These are phyloP conservation scores for Achatina immaculata DNA, from an alignment of 1,140 invertebrate species.

Conservation along the genomic window DNA sequence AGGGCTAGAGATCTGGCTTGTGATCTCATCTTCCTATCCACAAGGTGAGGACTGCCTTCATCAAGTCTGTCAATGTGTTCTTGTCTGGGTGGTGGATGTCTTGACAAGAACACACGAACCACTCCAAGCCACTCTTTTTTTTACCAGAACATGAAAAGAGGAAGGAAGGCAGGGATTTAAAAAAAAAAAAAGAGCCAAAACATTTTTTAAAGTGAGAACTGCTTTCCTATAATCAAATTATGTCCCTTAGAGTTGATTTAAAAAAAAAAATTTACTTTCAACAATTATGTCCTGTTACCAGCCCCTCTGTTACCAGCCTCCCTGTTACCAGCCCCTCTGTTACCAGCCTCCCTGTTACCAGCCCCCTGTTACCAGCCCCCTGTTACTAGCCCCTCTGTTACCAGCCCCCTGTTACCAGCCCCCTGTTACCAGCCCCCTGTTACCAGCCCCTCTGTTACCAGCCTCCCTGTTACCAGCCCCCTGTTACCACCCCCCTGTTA, in stretches of 20 bases:
- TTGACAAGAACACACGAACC: slow-evolving; percentile 43
- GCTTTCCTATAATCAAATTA: background rate
- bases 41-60: slow-evolving; percentile 37
- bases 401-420: too few relatives aligned
- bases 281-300: too few relatives aligned
- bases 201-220: too few relatives aligned
- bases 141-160: background rate
- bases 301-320: too few relatives aligned
- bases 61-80: slow-evolving; percentile 48
- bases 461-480: too few relatives aligned
- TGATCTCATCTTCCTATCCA: slow-evolving; percentile 38
- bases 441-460: too few relatives aligned
- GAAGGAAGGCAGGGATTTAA: background rate
- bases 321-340: too few relatives aligned
- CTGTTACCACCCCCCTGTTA: too few relatives aligned
- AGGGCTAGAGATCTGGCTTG: slow-evolving; percentile 46
- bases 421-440: too few relatives aligned
- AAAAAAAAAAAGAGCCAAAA: background rate
- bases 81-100: slow-evolving; percentile 44
- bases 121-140: slow-evolving; percentile 37
- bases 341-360: too few relatives aligned
- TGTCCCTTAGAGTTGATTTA: background rate
- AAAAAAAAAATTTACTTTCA: slow-evolving; percentile 3
- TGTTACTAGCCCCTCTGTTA: too few relatives aligned
- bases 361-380: too few relatives aligned